Percentiles rank a stretch among this genome's conserved stretches.
Evolutionary conservation across 2,797 vertebrate species (phyloP).

Genomic region (Coregonus ussuriensis): DNA sequence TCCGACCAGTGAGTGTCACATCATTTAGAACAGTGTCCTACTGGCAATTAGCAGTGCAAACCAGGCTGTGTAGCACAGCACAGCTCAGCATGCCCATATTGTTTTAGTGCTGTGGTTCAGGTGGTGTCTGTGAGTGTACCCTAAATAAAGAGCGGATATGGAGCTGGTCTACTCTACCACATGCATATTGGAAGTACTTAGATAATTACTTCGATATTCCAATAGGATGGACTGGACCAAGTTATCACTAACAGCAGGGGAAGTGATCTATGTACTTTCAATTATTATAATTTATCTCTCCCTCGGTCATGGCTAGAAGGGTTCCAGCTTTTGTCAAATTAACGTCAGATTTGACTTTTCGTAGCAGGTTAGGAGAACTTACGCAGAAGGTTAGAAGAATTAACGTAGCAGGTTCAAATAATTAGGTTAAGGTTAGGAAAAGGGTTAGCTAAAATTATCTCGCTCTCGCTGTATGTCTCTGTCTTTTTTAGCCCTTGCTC

Average conservation of each 20-base stretch:
- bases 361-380: no score
- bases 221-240: background rate
- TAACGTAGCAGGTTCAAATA: background rate
- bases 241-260: background rate
- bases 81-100: slow-evolving; percentile 10
- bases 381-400: no score
- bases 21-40: background rate
- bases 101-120: slow-evolving; percentile 21
- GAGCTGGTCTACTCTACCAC: slow-evolving; percentile 11
- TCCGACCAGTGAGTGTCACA: background rate
- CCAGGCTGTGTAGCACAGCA: background rate
- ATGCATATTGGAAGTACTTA: slow-evolving; percentile 7
- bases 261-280: no score
- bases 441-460: background rate
- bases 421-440: no score
- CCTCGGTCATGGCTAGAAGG: no score
- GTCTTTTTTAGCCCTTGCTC: background rate
- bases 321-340: no score
- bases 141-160: slow-evolving; percentile 5
- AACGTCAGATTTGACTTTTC: no score
- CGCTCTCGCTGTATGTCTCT: background rate
- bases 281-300: no score
- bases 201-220: background rate
- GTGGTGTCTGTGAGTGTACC: slow-evolving; percentile 16
- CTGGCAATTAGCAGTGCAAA: background rate